Evolutionary conservation across 2,797 vertebrate species (phyloP).

Genomic region (Sorex maritimensis): DNA sequence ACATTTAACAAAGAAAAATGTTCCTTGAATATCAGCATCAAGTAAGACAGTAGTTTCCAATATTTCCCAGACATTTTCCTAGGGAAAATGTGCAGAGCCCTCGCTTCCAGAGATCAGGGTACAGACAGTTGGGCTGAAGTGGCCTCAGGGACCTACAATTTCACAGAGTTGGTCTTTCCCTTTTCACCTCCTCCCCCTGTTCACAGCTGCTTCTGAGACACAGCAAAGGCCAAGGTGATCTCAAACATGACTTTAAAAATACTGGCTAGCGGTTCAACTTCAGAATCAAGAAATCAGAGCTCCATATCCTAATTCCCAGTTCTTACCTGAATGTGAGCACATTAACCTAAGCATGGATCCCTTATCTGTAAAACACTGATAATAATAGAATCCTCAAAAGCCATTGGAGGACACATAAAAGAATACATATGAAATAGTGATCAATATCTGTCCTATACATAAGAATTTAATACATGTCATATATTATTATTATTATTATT

Average conservation of each 20-base stretch:
- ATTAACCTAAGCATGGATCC: constrained; percentile 36
- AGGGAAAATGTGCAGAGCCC: background rate
- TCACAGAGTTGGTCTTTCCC: constrained; percentile 3
- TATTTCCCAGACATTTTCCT: background rate
- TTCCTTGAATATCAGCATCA: constrained; percentile 23
- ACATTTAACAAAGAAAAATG: constrained; percentile 47
- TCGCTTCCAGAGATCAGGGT: constrained; percentile 5
- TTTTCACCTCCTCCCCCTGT: background rate
- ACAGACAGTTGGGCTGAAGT: background rate
- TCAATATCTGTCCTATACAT: constrained; percentile 36
- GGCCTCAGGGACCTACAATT: background rate
- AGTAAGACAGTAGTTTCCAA: constrained; percentile 38
- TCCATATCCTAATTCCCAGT: constrained; percentile 42
- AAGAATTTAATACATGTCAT: constrained; percentile 71
- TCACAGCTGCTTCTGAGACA: constrained; percentile 23
- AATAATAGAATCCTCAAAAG: constrained; percentile 56
- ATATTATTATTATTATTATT: constrained; percentile 46
- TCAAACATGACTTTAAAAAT: constrained; percentile 46
- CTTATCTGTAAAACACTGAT: constrained; percentile 56
- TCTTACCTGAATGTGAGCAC: constrained; percentile 35
- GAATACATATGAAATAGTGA: constrained; percentile 63
- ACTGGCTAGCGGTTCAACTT: constrained; percentile 31
- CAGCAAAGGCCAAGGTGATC: background rate
- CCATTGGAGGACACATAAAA: constrained; percentile 64
- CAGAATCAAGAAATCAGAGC: constrained; percentile 63